Base-by-base conservation (phyloP, 2,888 invertebrate species). In the Hydrotaea cyrtoneurina region DNA sequence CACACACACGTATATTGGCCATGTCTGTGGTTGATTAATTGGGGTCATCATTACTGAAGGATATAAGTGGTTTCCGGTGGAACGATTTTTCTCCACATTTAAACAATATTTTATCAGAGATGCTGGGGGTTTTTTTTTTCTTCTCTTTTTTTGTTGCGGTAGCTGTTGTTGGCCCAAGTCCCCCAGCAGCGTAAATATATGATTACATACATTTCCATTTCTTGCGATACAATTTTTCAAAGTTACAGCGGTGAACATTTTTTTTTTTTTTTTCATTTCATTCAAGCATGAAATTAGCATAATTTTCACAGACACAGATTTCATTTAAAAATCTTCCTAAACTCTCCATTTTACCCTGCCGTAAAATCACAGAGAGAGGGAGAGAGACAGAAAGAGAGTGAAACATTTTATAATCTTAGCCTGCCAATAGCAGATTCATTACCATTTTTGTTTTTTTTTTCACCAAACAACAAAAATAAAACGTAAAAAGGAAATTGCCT, bases 21-120 rank as follows among this genome's bases (percentile, higher is more conserved):
- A 82, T 82, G 85, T 80, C 85, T 85, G 85, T 85, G 85, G 82
- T 82, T 85, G 85, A 85, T 85, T 85, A 85, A 85, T 85, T 85
- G 85, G 82, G 85, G 85, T 85, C 85, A 85, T 85, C 85, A 85
- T 80, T 80, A 85, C 85, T 85, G 79, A 85, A 85, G 85, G 82
- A 85, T 85, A 82, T 85, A 85, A 85, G 79, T 82, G 82, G 85
- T 80, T 79, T 82, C 85, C 85, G 82, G 73, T 74, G 55, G 57
- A 74, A 77, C 39, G 23, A 64, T 39, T 76, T 69, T 57, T 55
- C 62, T 26, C 19, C 31, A 66, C 23, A 21, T 74, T 62, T 76
- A 39, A 66, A 66, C 39, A 36, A 66, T 66, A 66, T 66, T 39
- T 66, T 21, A 66, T 23, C 39, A 66, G 66, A 66, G 19, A 23